phyloP scores from a whole-genome alignment of 2,113 vertebrate species.

The Paracanthobrama guichenoti region DNA sequence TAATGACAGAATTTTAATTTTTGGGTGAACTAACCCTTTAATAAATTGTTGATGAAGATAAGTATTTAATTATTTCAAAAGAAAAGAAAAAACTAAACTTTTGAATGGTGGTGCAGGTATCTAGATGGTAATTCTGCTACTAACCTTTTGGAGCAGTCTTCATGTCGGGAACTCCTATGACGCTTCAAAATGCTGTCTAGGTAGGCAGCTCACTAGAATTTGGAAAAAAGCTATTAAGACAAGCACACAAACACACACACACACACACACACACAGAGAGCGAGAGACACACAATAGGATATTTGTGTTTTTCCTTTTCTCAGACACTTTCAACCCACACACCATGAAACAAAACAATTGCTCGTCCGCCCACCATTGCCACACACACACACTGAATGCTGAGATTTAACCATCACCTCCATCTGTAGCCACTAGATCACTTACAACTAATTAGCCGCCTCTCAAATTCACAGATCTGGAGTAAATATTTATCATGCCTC shows the following conservation, averaged over 20 bases:
- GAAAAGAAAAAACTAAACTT: too few relatives aligned
- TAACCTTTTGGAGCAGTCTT: neutral
- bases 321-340: conserved; percentile 78
- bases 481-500: conserved; percentile 37
- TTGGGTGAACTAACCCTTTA: too few relatives aligned
- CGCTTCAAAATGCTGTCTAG: conserved; percentile 25
- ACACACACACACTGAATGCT: conserved; percentile 11
- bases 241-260: conserved; percentile 18
- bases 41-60: too few relatives aligned
- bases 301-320: conserved; percentile 62
- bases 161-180: neutral
- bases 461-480: conserved; percentile 33
- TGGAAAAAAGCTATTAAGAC: neutral
- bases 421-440: conserved; percentile 72
- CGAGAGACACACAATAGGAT: conserved; percentile 57
- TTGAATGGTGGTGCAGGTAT: neutral
- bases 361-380: conserved; percentile 55
- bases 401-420: conserved; percentile 51
- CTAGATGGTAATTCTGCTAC: neutral
- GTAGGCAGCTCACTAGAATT: neutral
- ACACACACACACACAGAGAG: too few relatives aligned
- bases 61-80: too few relatives aligned
- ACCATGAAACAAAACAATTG: conserved; percentile 71
- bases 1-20: too few relatives aligned
- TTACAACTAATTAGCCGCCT: conserved; percentile 49